phyloP scores from a whole-genome alignment of 2,113 vertebrate genomes.

The Anoura caudifer region DNA sequence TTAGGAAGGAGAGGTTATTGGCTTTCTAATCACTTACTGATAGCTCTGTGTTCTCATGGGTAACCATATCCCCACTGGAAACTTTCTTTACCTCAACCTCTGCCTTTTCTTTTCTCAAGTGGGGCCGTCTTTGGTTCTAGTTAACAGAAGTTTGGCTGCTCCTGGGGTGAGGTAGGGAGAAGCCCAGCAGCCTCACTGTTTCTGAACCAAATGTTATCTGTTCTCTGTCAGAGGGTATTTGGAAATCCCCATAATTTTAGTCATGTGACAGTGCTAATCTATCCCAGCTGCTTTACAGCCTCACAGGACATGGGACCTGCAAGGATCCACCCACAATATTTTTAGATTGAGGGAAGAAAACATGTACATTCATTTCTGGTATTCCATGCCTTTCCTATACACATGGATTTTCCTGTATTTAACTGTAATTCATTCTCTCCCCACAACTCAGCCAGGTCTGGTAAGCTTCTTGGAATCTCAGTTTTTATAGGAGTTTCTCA shows the following conservation, averaged over 20 bases:
- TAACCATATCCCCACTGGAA: neutral
- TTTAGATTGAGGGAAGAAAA: neutral
- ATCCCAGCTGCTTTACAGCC: neutral
- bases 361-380: neutral
- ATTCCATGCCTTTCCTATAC: neutral
- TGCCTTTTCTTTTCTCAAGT: neutral
- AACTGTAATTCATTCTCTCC: neutral
- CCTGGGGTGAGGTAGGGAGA: neutral
- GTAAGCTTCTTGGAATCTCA: neutral
- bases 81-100: neutral
- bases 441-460: neutral
- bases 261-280: too few species aligned
- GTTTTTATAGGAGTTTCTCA: neutral
- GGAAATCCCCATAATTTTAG: neutral
- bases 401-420: neutral
- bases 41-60: neutral
- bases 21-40: neutral
- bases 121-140: neutral
- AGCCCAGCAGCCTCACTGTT: neutral
- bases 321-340: neutral
- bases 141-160: neutral
- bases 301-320: too few species aligned
- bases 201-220: neutral
- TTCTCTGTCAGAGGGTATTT: neutral
- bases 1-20: neutral